These are phyloP conservation scores for Resseliella maxima DNA, from an alignment of 2,888 invertebrate genomes.

Conservation along the genomic window DNA sequence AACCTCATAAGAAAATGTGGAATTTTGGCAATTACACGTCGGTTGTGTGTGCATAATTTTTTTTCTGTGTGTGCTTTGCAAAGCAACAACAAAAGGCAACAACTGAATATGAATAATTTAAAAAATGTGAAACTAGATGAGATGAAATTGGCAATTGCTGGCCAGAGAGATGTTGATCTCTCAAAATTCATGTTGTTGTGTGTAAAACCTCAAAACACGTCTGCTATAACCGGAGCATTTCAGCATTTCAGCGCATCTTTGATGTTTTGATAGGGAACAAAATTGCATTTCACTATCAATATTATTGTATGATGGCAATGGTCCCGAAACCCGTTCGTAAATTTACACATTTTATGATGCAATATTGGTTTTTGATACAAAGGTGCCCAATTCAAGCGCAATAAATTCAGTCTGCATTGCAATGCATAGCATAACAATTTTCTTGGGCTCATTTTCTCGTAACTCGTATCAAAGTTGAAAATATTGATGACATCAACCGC, in stretches of 20 bases:
- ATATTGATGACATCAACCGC: not conserved
- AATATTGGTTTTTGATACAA: not conserved
- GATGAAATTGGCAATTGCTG: not conserved
- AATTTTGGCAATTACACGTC: too few relatives aligned
- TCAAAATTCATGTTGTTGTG: not conserved
- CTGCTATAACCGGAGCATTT: not conserved
- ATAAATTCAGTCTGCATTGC: not conserved
- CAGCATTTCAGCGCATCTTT: slow-evolving; percentile 20
- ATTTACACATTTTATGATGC: not conserved
- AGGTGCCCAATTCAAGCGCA: not conserved
- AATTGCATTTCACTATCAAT: slow-evolving; percentile 43
- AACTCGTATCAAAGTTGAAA: too few relatives aligned
- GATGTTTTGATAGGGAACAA: slow-evolving; percentile 39
- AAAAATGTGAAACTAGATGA: slow-evolving; percentile 24
- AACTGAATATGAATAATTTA: slow-evolving; percentile 53
- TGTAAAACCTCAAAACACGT: slow-evolving; percentile 42
- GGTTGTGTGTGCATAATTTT: too few relatives aligned
- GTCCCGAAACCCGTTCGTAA: slow-evolving; percentile 4
- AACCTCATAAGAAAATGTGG: too few relatives aligned
- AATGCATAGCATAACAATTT: slow-evolving; percentile 4
- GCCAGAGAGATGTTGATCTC: not conserved
- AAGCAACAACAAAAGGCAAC: too few relatives aligned
- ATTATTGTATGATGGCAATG: not conserved
- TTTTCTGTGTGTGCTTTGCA: too few relatives aligned
- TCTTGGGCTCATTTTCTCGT: not conserved